These are phyloP conservation scores for Vanessa atalanta DNA, from an alignment of 1,140 invertebrate genomes.

Conservation along the genomic window DNA sequence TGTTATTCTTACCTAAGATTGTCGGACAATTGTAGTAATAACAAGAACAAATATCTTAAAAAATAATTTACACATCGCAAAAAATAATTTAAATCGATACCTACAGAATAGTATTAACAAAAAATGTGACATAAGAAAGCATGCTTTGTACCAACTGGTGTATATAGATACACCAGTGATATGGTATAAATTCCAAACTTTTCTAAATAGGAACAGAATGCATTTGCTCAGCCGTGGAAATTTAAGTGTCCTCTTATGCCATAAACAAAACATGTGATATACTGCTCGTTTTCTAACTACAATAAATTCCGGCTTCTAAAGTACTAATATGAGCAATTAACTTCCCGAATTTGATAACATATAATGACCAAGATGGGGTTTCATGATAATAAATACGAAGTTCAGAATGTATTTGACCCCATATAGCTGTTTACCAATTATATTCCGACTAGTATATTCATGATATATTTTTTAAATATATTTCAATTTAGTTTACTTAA, in stretches of 20 bases:
- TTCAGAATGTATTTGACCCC: slow-evolving; percentile 26
- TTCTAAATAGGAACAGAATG: too few species aligned
- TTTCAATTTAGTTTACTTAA: background rate
- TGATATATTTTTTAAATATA: background rate
- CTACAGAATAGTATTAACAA: too few species aligned
- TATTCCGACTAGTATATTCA: background rate
- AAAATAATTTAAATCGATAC: too few species aligned
- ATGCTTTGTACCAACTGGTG: too few species aligned
- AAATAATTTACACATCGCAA: too few species aligned
- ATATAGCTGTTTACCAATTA: slow-evolving; percentile 5
- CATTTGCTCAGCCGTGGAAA: too few species aligned
- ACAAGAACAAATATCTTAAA: too few species aligned
- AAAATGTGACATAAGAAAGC: too few species aligned
- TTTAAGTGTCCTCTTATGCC: background rate
- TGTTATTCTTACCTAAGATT: too few species aligned
- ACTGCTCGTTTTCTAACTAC: slow-evolving; percentile 11
- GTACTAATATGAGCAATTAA: slow-evolving; percentile 55
- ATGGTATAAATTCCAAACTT: too few species aligned
- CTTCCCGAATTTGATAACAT: slow-evolving; percentile 49
- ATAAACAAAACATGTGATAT: background rate
- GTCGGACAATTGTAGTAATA: too few species aligned
- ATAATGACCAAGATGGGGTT: slow-evolving; percentile 56
- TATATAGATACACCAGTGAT: too few species aligned
- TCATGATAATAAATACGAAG: slow-evolving; percentile 27
- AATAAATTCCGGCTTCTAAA: slow-evolving; percentile 10